Percentiles rank a stretch among this genome's conserved stretches.
Conservation (phyloP, 92 coral and sea anemone genomes). For the Porites cylindrica region DNA sequence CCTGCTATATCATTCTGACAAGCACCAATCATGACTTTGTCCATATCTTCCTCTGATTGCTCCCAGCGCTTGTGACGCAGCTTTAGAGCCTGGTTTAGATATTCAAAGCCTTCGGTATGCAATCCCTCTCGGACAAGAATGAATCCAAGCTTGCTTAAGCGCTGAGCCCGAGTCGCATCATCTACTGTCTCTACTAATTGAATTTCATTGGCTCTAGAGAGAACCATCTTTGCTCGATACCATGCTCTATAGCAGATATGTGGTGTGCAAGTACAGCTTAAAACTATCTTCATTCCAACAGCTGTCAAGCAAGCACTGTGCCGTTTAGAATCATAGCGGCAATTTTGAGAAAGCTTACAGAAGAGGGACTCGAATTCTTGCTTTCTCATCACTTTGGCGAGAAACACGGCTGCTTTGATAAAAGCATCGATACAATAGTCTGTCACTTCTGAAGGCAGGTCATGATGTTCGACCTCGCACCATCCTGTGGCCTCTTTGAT, state of each 20-base stretch:
- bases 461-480: constrained; percentile 50
- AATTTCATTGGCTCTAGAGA: no score
- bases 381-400: constrained; percentile 59
- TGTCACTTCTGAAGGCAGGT: constrained; percentile 4
- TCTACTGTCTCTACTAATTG: no score
- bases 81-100: no score
- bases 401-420: constrained; percentile 44
- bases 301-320: constrained; percentile 50
- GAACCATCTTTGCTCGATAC: constrained; percentile 32
- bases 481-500: constrained; percentile 54
- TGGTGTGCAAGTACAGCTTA: constrained; percentile 53
- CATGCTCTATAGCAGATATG: constrained; percentile 26
- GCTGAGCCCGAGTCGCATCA: no score
- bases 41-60: no score
- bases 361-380: constrained; percentile 55
- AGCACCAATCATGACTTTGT: no score
- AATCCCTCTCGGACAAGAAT: no score
- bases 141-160: no score
- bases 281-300: constrained; percentile 53
- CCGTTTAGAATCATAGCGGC: constrained; percentile 24
- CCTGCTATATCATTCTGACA: no score
- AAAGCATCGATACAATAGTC: constrained; percentile 42
- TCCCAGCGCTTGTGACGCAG: no score
- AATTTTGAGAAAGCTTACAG: constrained; percentile 36
- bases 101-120: no score